These are phyloP conservation scores for Psittacus erithacus DNA, from an alignment of 2,113 vertebrate species.

Conservation along the genomic window DNA sequence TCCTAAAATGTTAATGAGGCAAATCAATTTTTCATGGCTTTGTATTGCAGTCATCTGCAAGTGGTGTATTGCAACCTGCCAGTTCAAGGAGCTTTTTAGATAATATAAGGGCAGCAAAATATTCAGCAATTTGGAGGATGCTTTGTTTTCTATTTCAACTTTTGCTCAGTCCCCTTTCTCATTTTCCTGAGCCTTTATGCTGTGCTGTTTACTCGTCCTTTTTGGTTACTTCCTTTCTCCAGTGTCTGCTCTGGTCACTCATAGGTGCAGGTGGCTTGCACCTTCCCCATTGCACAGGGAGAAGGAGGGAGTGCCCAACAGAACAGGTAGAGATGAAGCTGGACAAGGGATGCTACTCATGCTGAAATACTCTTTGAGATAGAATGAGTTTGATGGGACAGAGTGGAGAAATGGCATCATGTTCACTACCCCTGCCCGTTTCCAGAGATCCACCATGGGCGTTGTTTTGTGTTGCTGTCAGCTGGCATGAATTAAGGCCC, in stretches of 20 bases:
- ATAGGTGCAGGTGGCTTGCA: background rate
- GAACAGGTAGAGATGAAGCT: background rate
- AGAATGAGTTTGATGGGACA: background rate
- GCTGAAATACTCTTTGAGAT: background rate
- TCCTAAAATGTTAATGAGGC: constrained; percentile 68
- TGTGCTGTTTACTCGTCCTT: background rate
- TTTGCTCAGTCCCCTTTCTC: background rate
- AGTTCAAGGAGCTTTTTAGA: constrained; percentile 3
- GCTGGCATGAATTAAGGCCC: background rate
- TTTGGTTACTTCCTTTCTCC: background rate
- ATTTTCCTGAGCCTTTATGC: background rate
- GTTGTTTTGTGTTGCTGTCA: background rate
- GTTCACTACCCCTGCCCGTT: background rate
- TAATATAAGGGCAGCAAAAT: constrained; percentile 1
- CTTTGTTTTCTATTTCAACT: background rate
- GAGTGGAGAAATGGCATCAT: background rate
- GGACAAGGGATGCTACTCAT: background rate
- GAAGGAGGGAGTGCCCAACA: background rate
- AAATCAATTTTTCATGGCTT: constrained; percentile 66
- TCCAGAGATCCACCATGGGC: background rate
- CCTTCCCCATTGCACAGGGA: background rate
- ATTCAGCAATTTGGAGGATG: background rate
- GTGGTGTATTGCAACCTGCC: background rate
- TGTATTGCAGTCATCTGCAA: background rate
- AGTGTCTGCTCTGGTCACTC: background rate